A percentile compares a stretch with the other conserved stretches of the same genome.
Evolutionary conservation across 1,140 invertebrate species (phyloP).

Genomic region (Zaprionus lachaisei): DNA sequence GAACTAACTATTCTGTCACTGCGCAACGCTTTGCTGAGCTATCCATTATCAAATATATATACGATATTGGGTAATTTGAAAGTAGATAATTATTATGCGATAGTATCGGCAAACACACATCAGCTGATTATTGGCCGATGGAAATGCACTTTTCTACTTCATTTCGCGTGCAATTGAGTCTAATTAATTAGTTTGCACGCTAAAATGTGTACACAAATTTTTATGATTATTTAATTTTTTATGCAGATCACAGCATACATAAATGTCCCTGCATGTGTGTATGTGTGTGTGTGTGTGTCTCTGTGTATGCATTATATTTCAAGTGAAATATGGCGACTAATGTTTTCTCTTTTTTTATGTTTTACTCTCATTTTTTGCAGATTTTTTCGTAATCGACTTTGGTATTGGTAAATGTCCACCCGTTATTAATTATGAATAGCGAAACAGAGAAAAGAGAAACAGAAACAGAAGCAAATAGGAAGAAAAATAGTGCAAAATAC

Average conservation of each 20-base stretch:
- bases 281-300: background rate
- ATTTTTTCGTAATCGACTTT: background rate
- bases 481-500: constrained; percentile 14
- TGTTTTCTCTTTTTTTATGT: constrained; percentile 5
- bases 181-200: constrained; percentile 25
- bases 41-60: background rate
- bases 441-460: background rate
- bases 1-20: too few species aligned
- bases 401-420: constrained; percentile 47
- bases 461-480: constrained; percentile 6
- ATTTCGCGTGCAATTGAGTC: background rate
- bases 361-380: constrained; percentile 13
- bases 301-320: background rate
- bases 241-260: background rate
- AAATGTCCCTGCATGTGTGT: too few species aligned
- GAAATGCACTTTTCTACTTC: constrained; percentile 6
- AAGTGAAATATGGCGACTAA: constrained; percentile 27
- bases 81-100: background rate
- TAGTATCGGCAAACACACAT: background rate
- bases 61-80: background rate
- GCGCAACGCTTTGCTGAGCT: background rate
- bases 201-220: constrained; percentile 10
- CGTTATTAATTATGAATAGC: constrained; percentile 65
- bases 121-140: background rate
- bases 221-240: constrained; percentile 8